Percentiles rank a stretch among this genome's conserved stretches.
Evolutionary conservation across 2,888 invertebrate genomes (phyloP).

Genomic region (Nephrotoma appendiculata): DNA sequence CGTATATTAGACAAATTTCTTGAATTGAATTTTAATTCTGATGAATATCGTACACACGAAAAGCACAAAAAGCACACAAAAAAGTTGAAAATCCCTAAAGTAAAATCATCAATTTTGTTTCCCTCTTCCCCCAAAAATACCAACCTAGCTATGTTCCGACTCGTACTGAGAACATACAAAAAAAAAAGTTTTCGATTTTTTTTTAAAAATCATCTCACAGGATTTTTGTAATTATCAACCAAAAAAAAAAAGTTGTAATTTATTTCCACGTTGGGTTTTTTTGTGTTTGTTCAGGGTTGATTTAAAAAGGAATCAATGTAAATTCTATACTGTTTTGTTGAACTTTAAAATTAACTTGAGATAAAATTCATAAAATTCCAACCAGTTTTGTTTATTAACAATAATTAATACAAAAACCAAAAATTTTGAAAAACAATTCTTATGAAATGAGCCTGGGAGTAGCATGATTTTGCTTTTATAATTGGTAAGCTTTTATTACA

Average conservation of each 20-base stretch:
- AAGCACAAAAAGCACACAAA: not conserved
- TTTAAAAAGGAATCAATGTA: not conserved
- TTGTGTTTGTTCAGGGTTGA: not conserved
- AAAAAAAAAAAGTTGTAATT: not conserved
- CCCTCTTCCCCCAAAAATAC: not conserved
- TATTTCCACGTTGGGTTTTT: not conserved
- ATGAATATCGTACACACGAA: not conserved
- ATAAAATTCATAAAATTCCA: not conserved
- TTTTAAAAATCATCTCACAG: not conserved
- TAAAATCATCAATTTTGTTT: not conserved
- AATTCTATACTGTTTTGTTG: not conserved
- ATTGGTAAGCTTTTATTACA: not conserved
- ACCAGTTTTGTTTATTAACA: not conserved
- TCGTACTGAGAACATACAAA: not conserved
- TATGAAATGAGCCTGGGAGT: not conserved
- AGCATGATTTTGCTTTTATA: not conserved
- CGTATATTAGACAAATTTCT: not conserved
- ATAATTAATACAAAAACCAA: not conserved
- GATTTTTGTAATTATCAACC: not conserved
- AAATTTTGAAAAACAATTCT: not conserved
- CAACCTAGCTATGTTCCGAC: not conserved
- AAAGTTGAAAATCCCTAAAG: not conserved
- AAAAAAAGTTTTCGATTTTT: not conserved
- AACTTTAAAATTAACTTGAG: not conserved
- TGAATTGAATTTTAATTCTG: not conserved